phyloP scores from a whole-genome alignment of 2,888 invertebrate genomes.

The Aradus depressus region DNA sequence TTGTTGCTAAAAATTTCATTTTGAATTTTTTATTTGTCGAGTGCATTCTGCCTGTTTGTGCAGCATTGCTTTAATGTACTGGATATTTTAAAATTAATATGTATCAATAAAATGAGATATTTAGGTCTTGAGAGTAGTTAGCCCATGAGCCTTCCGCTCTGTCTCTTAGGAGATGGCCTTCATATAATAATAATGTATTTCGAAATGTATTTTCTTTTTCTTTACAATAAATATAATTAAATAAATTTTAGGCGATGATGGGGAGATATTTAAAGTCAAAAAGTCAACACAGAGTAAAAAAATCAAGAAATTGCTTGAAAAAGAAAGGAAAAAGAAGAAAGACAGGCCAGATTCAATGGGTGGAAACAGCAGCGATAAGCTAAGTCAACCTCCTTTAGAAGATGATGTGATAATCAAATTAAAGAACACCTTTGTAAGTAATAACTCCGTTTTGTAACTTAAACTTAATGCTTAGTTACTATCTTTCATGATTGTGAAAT shows the following conservation, averaged over 20 bases:
- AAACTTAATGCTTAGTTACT: not conserved
- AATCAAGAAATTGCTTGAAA: slow-evolving; percentile 71
- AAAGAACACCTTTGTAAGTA: slow-evolving; percentile 31
- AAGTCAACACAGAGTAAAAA: slow-evolving; percentile 90
- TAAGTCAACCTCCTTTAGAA: slow-evolving; percentile 59
- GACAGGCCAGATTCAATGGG: slow-evolving; percentile 38
- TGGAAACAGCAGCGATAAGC: slow-evolving; percentile 37
- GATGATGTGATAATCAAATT: slow-evolving; percentile 46
- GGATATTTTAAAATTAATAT: no score
- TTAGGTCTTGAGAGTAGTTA: no score
- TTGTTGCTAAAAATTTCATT: not conserved
- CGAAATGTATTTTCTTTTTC: not conserved
- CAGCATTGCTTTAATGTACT: no score
- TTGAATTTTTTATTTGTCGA: not conserved
- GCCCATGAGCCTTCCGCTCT: not conserved
- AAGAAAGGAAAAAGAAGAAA: slow-evolving; percentile 55
- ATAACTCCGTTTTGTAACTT: slow-evolving; percentile 2
- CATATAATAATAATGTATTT: not conserved
- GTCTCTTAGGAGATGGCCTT: not conserved
- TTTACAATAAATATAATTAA: no score
- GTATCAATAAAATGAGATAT: no score
- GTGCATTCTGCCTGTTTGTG: no score
- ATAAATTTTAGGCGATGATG: slow-evolving; percentile 53
- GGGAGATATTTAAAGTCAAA: slow-evolving; percentile 87
- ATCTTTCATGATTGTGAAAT: not conserved